A percentile compares a stretch with the other conserved stretches of the same genome.
Evolutionary conservation across 2,888 invertebrate genomes (phyloP).

Genomic region (Stenichneumon culpator): DNA sequence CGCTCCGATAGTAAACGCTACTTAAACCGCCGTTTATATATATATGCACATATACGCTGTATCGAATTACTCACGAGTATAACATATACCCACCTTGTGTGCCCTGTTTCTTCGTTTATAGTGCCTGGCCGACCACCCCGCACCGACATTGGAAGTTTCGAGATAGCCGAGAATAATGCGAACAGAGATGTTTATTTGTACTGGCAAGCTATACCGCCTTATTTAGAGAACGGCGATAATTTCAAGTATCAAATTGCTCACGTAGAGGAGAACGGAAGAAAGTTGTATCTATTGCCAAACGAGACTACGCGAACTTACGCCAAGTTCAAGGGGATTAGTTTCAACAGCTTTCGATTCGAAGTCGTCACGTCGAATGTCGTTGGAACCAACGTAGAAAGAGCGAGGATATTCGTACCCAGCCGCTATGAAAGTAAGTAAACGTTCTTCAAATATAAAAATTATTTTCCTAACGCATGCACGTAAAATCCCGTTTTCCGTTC

Average conservation of each 20-base stretch:
- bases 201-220: conserved; percentile 91
- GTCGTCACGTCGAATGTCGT: conserved; percentile 88
- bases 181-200: conserved; percentile 90
- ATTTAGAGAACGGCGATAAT: conserved; percentile 90
- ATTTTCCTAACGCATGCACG: neutral
- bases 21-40: neutral
- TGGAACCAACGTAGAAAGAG: conserved; percentile 87
- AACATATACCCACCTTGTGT: conserved; percentile 26
- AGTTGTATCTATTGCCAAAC: conserved; percentile 85
- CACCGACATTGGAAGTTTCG: conserved; percentile 91
- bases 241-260: conserved; percentile 90
- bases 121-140: conserved; percentile 90
- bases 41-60: neutral
- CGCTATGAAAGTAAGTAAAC: conserved; percentile 85
- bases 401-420: conserved; percentile 88
- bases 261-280: conserved; percentile 84
- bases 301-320: conserved; percentile 88
- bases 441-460: neutral
- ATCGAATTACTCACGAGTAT: conserved; percentile 35
- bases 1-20: neutral
- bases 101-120: conserved; percentile 72
- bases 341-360: conserved; percentile 86
- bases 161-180: conserved; percentile 86
- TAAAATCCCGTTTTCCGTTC: too few species aligned
- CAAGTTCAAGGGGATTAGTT: conserved; percentile 86